Conservation (phyloP, 2,888 invertebrate genomes). For the Volucella zonaria region DNA sequence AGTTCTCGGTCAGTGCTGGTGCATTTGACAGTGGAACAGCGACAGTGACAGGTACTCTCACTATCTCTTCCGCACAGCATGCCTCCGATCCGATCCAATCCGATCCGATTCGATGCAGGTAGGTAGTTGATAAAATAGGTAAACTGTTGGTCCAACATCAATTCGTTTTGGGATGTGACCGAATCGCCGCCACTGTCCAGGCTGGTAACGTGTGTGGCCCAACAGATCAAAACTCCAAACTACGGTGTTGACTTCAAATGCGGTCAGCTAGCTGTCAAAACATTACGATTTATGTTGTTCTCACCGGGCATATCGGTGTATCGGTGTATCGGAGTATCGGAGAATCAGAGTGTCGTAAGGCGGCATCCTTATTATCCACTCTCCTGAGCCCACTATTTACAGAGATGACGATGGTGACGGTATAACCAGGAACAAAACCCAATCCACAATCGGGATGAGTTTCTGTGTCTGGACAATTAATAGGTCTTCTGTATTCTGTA, state of each 20-base stretch:
- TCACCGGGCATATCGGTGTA: conserved; percentile 63
- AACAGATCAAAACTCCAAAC: conserved; percentile 62
- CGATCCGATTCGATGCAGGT: conserved; percentile 23
- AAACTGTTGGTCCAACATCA: conserved; percentile 72
- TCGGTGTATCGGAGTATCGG: conserved; percentile 20
- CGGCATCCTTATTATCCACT: conserved; percentile 73
- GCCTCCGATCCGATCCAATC: conserved; percentile 18
- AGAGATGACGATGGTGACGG: conserved; percentile 12
- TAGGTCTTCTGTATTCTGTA: conserved; percentile 39
- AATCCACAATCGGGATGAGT: conserved; percentile 38
- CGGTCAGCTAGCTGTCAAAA: conserved; percentile 82
- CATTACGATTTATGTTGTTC: conserved; percentile 80
- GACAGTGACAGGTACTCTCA: conserved; percentile 33
- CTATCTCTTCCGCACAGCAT: conserved; percentile 64
- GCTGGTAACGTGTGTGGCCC: conserved; percentile 72
- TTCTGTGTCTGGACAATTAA: conserved; percentile 53
- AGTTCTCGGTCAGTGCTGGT: conserved; percentile 6
- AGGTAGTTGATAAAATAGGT: conserved; percentile 63
- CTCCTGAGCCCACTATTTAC: conserved; percentile 45
- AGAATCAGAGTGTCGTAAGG: neutral
- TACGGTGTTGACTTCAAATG: conserved; percentile 76
- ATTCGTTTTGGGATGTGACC: conserved; percentile 68
- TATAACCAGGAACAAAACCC: conserved; percentile 12
- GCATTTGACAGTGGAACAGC: conserved; percentile 42
- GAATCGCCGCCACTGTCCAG: conserved; percentile 53